phyloP scores from a whole-genome alignment of 1,140 invertebrate species.

The Linepithema humile region DNA sequence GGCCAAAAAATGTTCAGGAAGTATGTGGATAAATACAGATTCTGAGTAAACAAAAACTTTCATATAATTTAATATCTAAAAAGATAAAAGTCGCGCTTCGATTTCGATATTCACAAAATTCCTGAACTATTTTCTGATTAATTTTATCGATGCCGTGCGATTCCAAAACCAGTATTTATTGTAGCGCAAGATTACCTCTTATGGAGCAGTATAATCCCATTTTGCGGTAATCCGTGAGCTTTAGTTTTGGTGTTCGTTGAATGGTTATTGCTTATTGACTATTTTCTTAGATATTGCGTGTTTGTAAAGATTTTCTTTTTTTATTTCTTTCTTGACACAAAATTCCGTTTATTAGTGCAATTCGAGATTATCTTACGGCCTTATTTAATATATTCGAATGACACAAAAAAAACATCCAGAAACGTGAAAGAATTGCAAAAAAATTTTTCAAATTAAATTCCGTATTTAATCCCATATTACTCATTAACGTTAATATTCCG shows the following conservation, averaged over 20 bases:
- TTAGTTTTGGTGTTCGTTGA: neutral
- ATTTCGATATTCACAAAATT: neutral
- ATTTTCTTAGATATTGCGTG: neutral
- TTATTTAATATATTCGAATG: neutral
- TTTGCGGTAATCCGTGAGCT: neutral
- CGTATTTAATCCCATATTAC: conserved; percentile 9
- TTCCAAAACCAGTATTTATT: neutral
- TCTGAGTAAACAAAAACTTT: neutral
- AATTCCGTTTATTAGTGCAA: conserved; percentile 16
- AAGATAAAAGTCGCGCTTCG: neutral
- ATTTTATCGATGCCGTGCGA: neutral
- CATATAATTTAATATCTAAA: neutral
- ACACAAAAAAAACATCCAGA: neutral
- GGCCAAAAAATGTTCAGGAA: neutral
- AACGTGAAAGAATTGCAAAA: neutral
- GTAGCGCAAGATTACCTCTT: neutral
- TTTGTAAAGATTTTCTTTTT: neutral
- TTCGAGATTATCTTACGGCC: neutral
- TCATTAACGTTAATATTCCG: conserved; percentile 24
- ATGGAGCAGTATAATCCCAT: neutral
- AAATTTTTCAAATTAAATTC: conserved; percentile 23
- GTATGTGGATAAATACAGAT: neutral
- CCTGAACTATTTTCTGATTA: neutral
- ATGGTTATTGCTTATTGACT: neutral
- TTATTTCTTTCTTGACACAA: neutral